Evolutionary conservation across 2,888 invertebrate species (phyloP).

Genomic region (Pelosia muscerda): DNA sequence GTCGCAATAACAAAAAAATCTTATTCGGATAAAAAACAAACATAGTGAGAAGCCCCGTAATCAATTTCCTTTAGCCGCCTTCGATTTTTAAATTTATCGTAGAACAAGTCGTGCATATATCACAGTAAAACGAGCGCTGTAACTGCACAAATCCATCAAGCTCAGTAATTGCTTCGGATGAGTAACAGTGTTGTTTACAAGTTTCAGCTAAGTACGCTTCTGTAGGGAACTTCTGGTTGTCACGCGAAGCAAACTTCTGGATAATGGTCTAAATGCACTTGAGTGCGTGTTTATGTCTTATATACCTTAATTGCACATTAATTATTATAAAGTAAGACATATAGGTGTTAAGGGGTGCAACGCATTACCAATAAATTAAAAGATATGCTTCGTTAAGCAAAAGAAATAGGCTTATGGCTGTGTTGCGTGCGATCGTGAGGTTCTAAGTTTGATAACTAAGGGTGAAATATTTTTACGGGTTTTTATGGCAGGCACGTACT

Average conservation of each 20-base stretch:
- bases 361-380: background rate
- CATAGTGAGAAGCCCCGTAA: background rate
- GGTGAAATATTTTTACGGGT: background rate
- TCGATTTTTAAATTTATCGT: background rate
- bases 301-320: background rate
- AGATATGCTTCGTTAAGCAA: background rate
- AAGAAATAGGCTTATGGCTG: background rate
- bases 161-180: constrained; percentile 19
- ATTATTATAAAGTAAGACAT: background rate
- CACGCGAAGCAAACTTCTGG: constrained; percentile 16
- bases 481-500: background rate
- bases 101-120: background rate
- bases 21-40: background rate
- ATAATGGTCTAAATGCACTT: constrained; percentile 16
- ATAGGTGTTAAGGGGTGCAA: background rate
- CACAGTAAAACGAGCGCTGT: background rate
- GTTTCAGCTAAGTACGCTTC: constrained; percentile 17
- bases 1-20: background rate
- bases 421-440: background rate
- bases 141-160: constrained; percentile 10
- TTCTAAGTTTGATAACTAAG: background rate
- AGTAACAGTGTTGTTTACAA: constrained; percentile 20
- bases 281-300: constrained; percentile 7
- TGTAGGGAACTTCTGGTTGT: constrained; percentile 19
- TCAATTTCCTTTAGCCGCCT: background rate